Evolutionary conservation across 2,797 vertebrate genomes (phyloP), one percentile per base, ranked within the genome.

Genomic region (Phoebastria nigripes): DNA sequence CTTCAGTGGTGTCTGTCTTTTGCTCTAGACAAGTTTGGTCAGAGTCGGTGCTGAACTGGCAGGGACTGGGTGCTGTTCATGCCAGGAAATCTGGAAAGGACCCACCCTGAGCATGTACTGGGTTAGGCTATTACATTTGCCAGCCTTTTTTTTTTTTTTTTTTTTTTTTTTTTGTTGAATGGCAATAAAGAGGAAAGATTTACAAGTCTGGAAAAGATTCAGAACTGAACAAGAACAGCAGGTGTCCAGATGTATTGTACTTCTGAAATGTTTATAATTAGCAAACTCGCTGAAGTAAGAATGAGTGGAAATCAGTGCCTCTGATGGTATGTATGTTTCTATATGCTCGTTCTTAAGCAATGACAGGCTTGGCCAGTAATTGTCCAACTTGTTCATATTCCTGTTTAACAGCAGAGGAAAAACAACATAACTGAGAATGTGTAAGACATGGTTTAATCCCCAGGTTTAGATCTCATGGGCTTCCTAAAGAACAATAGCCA

Each of bases 61-160:
- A 86, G 65, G 61, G 62, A 56, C 58, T 52, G 24, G 62, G 28
- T 49, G n/a, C 46, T 90, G 46, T 84, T 86, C 1, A 1, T 91
- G 85, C 62, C 87, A 94, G 95, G 55, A 94, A 88, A 89, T 44
- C 26, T 79, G 58, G 66, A 44, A 92, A 76, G 44, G 71, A 72
- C 86, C 70, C 92, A 82, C 89, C 92, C 85, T 55, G 55, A 66
- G 42, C 62, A 4, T 78, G 56, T 78, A 80, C 61, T 83, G 65
- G 47, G 73, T 91, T 70, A 66, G 76, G 13, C 37, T 15, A 39
- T 59, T 95, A 35, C 54, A 41, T 83, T 92, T 77, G 69, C 18
- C 46, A 91, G 33, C 17, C 8, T 52, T 65, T 56, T 69, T 41
- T n/a, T 6, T 33, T 35, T n/a, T 8, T 37, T 31, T 69, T 42